Base-by-base conservation (phyloP, 37 sponge, comb jelly and placozoan species). In the Ianthella basta region DNA sequence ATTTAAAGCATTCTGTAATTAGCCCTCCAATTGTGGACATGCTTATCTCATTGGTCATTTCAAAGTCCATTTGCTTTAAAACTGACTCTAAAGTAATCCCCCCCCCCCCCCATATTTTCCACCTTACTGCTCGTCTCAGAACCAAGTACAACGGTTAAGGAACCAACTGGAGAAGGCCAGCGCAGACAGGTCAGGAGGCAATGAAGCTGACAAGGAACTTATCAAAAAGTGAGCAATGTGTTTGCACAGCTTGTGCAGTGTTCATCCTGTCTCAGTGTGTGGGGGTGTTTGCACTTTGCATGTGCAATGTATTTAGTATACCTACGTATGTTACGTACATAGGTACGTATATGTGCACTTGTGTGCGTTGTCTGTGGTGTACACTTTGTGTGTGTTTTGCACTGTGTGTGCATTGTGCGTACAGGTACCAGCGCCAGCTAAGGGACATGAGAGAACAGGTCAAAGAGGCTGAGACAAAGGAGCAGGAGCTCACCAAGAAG, bases 401-500 rank as follows among this genome's bases (percentile, higher is more conserved):
- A n/a, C n/a, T n/a, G n/a, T n/a, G 50, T 44, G 50, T 44, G 50
- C 8, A 3, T 8, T 44, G 50, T 61, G 29, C 10, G 29, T 61
- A 12, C 56, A 84, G 96, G n/a, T 53, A 89, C 15, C 96, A 95
- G 66, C 83, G 87, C 38, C 92, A 96, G 82, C 59, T 89, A 3
- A 65, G 87, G 19, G 91, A 93, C 5, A 61, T 93, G 57, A 86
- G 92, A 1, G 60, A 36, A 27, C 94, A 96, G 56, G 61, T 93
- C 24, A 86, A 91, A 57, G 90, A 91, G 38, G 82, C 90, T 24
- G 92, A 94, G 56, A 53, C 85, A 29, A 93, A 82, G 68, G 94
- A 93, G 53, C 92, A 91, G 27, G 96, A 96, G 15, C 85, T 72
- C 63, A 50, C 29, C 86, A 91, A 88, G 82, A 87, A 86, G 84